phyloP scores from a whole-genome alignment of 2,797 vertebrate species.

The Natrix natrix region DNA sequence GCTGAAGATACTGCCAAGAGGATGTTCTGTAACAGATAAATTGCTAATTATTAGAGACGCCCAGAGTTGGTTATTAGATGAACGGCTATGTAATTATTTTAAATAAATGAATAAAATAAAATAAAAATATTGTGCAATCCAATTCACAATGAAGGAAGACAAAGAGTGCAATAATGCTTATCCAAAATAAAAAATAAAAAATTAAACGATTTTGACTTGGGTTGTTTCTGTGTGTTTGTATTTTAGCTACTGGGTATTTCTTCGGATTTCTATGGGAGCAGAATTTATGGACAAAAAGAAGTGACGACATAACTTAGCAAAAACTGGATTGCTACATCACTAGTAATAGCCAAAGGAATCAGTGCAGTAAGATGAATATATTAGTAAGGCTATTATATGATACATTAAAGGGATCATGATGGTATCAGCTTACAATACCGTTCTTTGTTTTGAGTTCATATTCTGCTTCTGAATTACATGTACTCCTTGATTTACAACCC shows the following conservation, averaged over 20 bases:
- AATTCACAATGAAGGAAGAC: not conserved
- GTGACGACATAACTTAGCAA: slow-evolving; percentile 27
- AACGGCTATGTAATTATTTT: too few relatives aligned
- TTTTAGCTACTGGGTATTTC: not conserved
- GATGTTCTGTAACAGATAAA: not conserved
- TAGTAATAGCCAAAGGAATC: not conserved
- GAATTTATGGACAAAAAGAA: not conserved
- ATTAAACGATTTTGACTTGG: not conserved
- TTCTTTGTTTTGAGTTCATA: not conserved
- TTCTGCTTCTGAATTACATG: not conserved
- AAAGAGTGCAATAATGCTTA: not conserved
- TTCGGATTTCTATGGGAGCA: not conserved
- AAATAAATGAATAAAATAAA: too few relatives aligned
- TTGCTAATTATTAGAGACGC: not conserved
- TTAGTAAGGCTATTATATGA: not conserved
- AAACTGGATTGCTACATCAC: not conserved
- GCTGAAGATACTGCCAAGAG: not conserved
- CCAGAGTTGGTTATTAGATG: too few relatives aligned
- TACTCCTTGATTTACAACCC: not conserved
- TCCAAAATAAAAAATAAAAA: not conserved
- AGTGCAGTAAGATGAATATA: not conserved
- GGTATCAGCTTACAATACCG: not conserved
- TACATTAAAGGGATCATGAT: not conserved
- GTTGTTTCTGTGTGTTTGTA: not conserved
- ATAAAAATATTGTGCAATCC: not conserved